phyloP scores from a whole-genome alignment of 2,113 vertebrate species.

The Cranoglanis bouderius region DNA sequence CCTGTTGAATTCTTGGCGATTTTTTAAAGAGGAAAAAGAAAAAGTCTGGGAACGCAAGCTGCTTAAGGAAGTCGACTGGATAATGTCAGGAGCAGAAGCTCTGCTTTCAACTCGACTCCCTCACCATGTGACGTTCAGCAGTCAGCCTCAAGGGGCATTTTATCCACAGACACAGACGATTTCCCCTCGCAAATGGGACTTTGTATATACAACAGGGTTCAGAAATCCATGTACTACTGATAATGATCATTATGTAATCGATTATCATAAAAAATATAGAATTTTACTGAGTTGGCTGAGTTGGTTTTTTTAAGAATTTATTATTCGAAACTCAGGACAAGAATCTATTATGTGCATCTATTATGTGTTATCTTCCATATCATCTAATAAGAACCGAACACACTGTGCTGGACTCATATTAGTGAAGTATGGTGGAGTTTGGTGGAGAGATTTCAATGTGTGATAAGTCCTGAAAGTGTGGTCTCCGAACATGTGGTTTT shows the following conservation, averaged over 20 bases:
- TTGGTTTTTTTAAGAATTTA: neutral
- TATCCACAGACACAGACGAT: neutral
- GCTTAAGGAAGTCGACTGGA: conserved; percentile 50
- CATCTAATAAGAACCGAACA: neutral
- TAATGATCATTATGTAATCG: neutral
- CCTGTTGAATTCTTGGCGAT: neutral
- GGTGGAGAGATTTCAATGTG: neutral
- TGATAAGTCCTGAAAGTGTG: neutral
- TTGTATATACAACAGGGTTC: neutral
- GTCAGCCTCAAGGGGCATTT: conserved; percentile 36
- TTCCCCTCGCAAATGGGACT: neutral
- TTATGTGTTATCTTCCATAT: neutral
- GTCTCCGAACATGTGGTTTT: neutral
- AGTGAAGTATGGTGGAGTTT: neutral
- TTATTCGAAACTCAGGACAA: neutral
- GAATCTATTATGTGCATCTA: neutral
- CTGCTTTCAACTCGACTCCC: conserved; percentile 28
- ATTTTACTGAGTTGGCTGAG: neutral
- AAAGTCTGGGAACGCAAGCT: neutral
- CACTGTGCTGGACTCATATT: too few relatives aligned
- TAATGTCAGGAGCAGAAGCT: conserved; percentile 36
- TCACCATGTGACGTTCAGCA: conserved; percentile 36
- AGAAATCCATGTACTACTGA: neutral
- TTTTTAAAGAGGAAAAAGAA: neutral
- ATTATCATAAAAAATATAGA: neutral